Conservation (phyloP, 2,888 invertebrate species). For the Nematopogon swammerdamellus region DNA sequence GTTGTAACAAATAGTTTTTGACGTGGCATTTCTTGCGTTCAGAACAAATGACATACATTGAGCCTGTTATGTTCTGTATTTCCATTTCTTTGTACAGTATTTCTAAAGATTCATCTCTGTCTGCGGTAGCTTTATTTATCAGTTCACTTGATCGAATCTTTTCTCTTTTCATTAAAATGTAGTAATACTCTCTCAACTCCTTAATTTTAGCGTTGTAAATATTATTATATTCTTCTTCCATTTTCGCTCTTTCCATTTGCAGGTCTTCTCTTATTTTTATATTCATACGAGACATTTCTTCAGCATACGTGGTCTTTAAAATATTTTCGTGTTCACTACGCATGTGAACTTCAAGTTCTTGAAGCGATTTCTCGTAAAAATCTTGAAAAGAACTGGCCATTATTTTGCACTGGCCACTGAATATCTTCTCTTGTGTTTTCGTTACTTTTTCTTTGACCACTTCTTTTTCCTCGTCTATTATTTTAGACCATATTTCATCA, state of each 20-base stretch:
- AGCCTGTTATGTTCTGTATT: slow-evolving; percentile 31
- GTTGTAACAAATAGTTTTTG: slow-evolving; percentile 31
- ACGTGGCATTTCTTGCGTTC: slow-evolving; percentile 45
- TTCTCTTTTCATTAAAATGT: slow-evolving; percentile 31
- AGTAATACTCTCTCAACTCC: slow-evolving; percentile 35
- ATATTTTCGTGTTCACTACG: slow-evolving; percentile 25
- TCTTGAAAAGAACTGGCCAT: slow-evolving; percentile 27
- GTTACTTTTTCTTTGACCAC: slow-evolving; percentile 24
- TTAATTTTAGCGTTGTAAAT: slow-evolving; percentile 26
- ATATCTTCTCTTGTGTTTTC: slow-evolving; percentile 24
- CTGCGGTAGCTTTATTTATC: slow-evolving; percentile 23
- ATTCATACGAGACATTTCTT: slow-evolving; percentile 29
- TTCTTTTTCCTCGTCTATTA: slow-evolving; percentile 27
- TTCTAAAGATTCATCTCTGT: slow-evolving; percentile 34
- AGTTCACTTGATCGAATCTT: slow-evolving; percentile 21
- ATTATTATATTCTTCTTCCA: slow-evolving; percentile 24
- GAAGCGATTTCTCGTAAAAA: slow-evolving; percentile 34
- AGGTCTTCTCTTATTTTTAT: slow-evolving; percentile 29
- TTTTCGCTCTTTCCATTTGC: slow-evolving; percentile 20
- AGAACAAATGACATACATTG: slow-evolving; percentile 40
- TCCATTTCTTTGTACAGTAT: slow-evolving; percentile 32
- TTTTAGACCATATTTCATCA: slow-evolving; percentile 31
- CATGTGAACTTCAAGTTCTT: slow-evolving; percentile 32
- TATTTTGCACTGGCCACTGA: slow-evolving; percentile 25
- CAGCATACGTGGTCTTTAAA: slow-evolving; percentile 22